These are phyloP conservation scores for Argyresthia albistria DNA, from an alignment of 2,888 invertebrate genomes.

Conservation along the genomic window DNA sequence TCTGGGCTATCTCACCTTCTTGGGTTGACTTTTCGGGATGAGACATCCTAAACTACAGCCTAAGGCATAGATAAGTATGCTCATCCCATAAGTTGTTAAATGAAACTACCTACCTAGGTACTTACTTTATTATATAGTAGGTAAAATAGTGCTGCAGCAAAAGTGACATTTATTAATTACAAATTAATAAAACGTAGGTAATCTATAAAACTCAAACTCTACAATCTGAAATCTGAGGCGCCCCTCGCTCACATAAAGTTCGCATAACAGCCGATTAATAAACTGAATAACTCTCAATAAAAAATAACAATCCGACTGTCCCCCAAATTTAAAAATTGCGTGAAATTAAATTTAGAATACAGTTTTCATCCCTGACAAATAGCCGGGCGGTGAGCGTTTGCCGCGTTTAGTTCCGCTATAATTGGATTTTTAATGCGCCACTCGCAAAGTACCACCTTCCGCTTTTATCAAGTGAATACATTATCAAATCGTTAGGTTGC, in stretches of 20 bases:
- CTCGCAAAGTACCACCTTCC: slow-evolving; percentile 67
- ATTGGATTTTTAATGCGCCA: slow-evolving; percentile 71
- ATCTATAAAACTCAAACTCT: no score
- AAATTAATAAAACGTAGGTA: no score
- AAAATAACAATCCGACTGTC: slow-evolving; percentile 49
- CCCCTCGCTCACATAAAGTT: slow-evolving; percentile 6
- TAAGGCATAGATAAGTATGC: no score
- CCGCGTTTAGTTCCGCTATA: slow-evolving; percentile 66
- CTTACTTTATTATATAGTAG: no score
- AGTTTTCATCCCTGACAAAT: slow-evolving; percentile 70
- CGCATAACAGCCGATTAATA: slow-evolving; percentile 40
- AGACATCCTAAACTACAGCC: no score
- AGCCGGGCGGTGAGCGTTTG: slow-evolving; percentile 36
- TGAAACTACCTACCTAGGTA: no score
- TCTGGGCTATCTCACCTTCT: neutral
- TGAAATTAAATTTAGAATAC: slow-evolving; percentile 72
- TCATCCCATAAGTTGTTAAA: no score
- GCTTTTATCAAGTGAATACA: slow-evolving; percentile 70
- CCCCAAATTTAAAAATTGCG: slow-evolving; percentile 66
- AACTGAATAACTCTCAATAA: slow-evolving; percentile 52
- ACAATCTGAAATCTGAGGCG: no score
- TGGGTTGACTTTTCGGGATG: no score
- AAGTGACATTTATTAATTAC: no score
- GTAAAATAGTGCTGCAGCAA: neutral
- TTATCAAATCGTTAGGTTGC: slow-evolving; percentile 69